A percentile compares a stretch with the other conserved stretches of the same genome.
Evolutionary conservation across 2,113 vertebrate genomes (phyloP).

Genomic region (Sturnus vulgaris): DNA sequence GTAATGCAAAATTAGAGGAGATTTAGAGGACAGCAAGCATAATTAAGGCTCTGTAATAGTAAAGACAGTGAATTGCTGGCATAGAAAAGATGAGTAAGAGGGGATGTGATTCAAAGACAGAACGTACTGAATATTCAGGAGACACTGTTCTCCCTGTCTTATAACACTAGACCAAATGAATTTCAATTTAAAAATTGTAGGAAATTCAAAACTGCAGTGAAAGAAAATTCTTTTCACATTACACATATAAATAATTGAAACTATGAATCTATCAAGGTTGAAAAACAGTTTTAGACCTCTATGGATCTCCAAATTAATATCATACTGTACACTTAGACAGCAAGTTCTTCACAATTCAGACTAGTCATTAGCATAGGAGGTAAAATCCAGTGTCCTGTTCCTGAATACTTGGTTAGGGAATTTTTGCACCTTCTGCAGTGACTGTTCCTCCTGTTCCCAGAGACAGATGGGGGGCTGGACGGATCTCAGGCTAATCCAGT

Average conservation of each 20-base stretch:
- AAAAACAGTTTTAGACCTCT: neutral
- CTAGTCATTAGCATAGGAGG: neutral
- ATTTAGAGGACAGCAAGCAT: neutral
- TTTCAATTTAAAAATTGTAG: neutral
- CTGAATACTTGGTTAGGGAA: neutral
- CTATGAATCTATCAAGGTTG: neutral
- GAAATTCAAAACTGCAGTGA: neutral
- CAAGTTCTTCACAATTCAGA: neutral
- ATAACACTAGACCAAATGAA: neutral
- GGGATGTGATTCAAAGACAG: neutral
- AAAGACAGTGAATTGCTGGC: neutral
- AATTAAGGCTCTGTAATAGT: neutral
- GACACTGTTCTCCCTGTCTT: neutral
- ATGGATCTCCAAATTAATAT: neutral
- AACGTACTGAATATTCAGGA: neutral
- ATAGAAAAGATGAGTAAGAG: neutral
- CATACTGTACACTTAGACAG: neutral
- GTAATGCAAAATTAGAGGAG: neutral
- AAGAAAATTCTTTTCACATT: neutral
- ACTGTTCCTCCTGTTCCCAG: neutral
- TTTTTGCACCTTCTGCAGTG: neutral
- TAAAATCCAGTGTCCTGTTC: neutral
- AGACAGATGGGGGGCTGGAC: neutral
- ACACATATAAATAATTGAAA: neutral
- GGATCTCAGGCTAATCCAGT: neutral